phyloP scores from a whole-genome alignment of 1,140 invertebrate species.

The Oppia nitens region DNA sequence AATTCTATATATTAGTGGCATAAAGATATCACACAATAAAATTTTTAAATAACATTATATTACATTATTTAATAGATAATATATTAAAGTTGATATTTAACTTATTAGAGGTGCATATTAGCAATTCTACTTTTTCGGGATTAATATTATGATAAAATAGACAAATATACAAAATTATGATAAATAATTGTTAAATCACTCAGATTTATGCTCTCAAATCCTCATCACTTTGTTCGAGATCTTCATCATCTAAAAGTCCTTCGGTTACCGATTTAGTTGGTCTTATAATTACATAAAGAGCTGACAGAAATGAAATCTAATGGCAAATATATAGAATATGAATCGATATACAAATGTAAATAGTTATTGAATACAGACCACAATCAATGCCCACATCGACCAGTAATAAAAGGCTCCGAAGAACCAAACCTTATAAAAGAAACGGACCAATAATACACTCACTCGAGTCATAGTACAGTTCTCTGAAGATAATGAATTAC shows the following conservation, averaged over 20 bases:
- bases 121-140: too few species aligned
- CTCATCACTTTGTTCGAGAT: slow-evolving; percentile 19
- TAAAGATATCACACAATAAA: not conserved
- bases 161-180: too few species aligned
- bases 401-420: slow-evolving; percentile 34
- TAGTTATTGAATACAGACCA: slow-evolving; percentile 21
- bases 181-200: too few species aligned
- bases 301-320: slow-evolving; percentile 14
- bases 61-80: too few species aligned
- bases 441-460: slow-evolving; percentile 27
- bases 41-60: not conserved
- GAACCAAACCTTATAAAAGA: slow-evolving; percentile 34
- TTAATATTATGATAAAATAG: too few species aligned
- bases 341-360: slow-evolving; percentile 6
- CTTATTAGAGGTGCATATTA: too few species aligned
- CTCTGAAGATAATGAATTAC: slow-evolving; percentile 21
- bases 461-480: slow-evolving; percentile 30
- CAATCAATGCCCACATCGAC: slow-evolving; percentile 29
- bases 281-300: slow-evolving; percentile 14
- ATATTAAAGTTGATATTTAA: too few species aligned
- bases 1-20: too few species aligned
- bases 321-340: slow-evolving; percentile 6
- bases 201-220: not conserved
- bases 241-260: slow-evolving; percentile 19
- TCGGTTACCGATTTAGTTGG: slow-evolving; percentile 12